phyloP scores from a whole-genome alignment of 1,140 invertebrate genomes.

The Pachyrhynchus sulphureomaculatus region DNA sequence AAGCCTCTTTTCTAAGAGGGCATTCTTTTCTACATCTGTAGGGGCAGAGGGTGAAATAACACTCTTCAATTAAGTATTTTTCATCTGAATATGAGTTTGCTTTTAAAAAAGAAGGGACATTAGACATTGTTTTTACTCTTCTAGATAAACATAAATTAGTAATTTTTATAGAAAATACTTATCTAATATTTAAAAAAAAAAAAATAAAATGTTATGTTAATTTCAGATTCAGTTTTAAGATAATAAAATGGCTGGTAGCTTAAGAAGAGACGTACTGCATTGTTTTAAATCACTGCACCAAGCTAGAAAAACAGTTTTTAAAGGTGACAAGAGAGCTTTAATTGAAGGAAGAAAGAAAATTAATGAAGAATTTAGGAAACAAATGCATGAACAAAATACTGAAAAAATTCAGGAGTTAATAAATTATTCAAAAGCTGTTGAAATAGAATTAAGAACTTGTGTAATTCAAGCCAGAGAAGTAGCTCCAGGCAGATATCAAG shows the following conservation, averaged over 20 bases:
- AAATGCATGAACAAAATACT: conserved; percentile 57
- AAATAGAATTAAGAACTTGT: conserved; percentile 62
- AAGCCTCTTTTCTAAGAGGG: too few relatives aligned
- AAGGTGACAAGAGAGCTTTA: conserved; percentile 61
- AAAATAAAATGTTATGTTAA: too few relatives aligned
- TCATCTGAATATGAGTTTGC: too few relatives aligned
- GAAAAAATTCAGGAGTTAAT: conserved; percentile 61
- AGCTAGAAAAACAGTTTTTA: conserved; percentile 62
- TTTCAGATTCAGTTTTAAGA: too few relatives aligned
- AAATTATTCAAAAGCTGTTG: conserved; percentile 62
- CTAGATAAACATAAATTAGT: too few relatives aligned
- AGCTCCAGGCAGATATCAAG: conserved; percentile 59
- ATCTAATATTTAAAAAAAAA: too few relatives aligned
- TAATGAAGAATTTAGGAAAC: conserved; percentile 66
- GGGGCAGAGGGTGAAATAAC: too few relatives aligned
- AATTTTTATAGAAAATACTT: too few relatives aligned
- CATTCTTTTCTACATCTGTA: too few relatives aligned
- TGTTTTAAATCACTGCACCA: conserved; percentile 66
- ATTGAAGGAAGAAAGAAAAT: conserved; percentile 60
- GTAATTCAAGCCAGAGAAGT: conserved; percentile 65
- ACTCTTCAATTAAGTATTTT: too few relatives aligned
- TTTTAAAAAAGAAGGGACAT: too few relatives aligned
- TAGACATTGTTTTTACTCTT: too few relatives aligned
- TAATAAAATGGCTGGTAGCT: conserved; percentile 29
- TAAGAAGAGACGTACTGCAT: conserved; percentile 56